These are phyloP conservation scores for Phaenicophaeus curvirostris DNA, from an alignment of 2,797 vertebrate species.

Conservation along the genomic window DNA sequence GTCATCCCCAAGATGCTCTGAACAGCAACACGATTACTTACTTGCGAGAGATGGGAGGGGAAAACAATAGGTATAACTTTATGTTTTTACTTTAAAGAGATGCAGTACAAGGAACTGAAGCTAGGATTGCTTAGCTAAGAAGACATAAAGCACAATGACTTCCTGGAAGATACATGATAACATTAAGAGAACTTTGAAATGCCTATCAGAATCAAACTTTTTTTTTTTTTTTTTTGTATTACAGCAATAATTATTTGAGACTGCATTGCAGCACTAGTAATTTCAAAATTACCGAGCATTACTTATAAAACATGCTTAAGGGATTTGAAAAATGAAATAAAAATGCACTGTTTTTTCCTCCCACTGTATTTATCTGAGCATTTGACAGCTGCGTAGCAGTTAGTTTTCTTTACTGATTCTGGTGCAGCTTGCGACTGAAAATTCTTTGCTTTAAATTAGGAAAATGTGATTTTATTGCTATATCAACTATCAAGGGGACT, in stretches of 20 bases:
- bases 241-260: background rate
- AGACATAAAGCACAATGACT: background rate
- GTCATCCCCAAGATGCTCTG: background rate
- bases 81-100: background rate
- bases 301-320: background rate
- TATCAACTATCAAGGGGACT: background rate
- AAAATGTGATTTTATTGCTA: conserved; percentile 5
- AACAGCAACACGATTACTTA: background rate
- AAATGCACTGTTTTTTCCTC: background rate
- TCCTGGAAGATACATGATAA: background rate
- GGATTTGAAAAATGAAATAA: background rate
- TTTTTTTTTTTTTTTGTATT: background rate
- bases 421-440: background rate
- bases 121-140: background rate
- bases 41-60: background rate
- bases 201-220: background rate
- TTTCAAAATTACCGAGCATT: background rate
- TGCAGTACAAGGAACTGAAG: background rate
- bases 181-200: background rate
- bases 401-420: background rate
- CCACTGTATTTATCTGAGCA: background rate
- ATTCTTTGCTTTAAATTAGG: background rate
- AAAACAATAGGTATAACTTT: background rate
- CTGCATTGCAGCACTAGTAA: background rate
- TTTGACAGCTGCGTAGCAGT: background rate